phyloP scores from a whole-genome alignment of 2,113 vertebrate species.

The Odontophorus gujanensis region DNA sequence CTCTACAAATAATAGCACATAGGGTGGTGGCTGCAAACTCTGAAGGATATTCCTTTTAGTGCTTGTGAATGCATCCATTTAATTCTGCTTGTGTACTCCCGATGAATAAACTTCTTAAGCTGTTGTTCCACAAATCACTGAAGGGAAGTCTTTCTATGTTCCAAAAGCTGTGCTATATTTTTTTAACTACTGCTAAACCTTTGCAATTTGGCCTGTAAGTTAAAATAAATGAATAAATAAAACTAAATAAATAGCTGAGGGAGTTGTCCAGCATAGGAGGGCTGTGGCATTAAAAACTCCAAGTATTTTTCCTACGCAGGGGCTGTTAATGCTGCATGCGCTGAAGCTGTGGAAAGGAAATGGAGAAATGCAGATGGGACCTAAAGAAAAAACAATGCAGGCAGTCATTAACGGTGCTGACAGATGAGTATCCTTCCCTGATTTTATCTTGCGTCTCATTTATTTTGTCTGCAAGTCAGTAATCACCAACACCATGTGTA shows the following conservation, averaged over 20 bases:
- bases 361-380: not conserved
- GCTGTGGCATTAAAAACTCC: not conserved
- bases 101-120: not conserved
- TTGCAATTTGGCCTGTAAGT: not conserved
- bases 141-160: not conserved
- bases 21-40: not conserved
- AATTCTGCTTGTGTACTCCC: accelerated
- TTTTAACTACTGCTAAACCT: not conserved
- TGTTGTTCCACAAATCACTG: not conserved
- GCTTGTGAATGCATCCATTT: not conserved
- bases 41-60: not conserved
- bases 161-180: not conserved
- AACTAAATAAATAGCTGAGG: not conserved
- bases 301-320: not conserved
- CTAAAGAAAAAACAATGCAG: not conserved
- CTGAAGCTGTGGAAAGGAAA: not conserved
- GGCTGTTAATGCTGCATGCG: accelerated
- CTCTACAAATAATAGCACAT: not conserved
- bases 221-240: not conserved
- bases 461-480: too few species aligned
- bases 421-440: accelerated
- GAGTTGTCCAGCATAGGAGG: not conserved
- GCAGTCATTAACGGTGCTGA: not conserved
- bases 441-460: not conserved
- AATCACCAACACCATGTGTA: accelerated